Evolutionary conservation across 2,888 invertebrate species (phyloP).

Genomic region (Pammene aurita): DNA sequence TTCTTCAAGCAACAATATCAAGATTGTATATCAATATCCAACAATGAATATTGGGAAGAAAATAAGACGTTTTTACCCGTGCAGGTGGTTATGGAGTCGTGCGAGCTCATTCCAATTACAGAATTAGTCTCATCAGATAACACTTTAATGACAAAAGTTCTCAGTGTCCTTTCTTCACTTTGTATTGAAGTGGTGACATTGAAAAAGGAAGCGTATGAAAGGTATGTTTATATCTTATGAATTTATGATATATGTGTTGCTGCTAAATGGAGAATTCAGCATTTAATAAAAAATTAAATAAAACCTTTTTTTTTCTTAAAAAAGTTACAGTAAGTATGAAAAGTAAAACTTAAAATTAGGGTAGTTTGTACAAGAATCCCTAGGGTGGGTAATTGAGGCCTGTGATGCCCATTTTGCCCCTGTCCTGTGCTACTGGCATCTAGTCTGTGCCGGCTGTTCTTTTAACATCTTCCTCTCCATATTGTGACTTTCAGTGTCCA

Average conservation of each 20-base stretch:
- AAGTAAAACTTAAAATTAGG: too few species aligned
- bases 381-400: too few species aligned
- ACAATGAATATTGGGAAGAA: conserved; percentile 58
- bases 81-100: conserved; percentile 69
- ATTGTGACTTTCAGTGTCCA: too few species aligned
- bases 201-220: conserved; percentile 85
- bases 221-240: conserved; percentile 61
- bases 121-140: conserved; percentile 92
- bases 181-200: conserved; percentile 90
- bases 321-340: too few species aligned
- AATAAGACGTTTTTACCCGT: conserved; percentile 71
- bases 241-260: background rate
- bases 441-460: too few species aligned
- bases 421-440: too few species aligned
- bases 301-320: too few species aligned
- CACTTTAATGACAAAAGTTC: conserved; percentile 89
- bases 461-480: too few species aligned
- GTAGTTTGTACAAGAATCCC: too few species aligned
- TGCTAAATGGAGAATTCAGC: too few species aligned
- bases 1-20: conserved; percentile 76
- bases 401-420: too few species aligned
- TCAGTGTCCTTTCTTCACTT: conserved; percentile 90
- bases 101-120: conserved; percentile 86
- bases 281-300: too few species aligned
- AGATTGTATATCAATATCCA: conserved; percentile 57